Base-by-base conservation (phyloP, 2,113 vertebrate genomes). In the Dipodomys spectabilis region DNA sequence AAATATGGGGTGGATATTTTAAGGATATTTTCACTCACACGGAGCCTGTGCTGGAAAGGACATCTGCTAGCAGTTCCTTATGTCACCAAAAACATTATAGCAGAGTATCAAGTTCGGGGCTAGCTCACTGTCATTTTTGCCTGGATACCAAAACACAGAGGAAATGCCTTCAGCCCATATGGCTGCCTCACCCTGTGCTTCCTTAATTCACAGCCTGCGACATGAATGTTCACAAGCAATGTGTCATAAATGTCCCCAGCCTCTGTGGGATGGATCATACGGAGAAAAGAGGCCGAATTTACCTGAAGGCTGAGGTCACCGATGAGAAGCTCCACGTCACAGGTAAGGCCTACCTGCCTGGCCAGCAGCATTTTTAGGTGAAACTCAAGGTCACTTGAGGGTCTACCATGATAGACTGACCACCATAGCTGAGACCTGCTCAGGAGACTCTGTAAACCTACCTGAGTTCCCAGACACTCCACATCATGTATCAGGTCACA, bases 201-300 rank as follows among this genome's bases (percentile, higher is more conserved):
- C 94, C 84, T 78, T n/a, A 1, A 71, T 88, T 88, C 95, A 18
- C 98, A 99, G 99, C 99, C 93, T 99, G 99, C 57, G 99, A 99
- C 69, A 99, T 99, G 99, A 99, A 99, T 1, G 99, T 99, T 49
- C 99, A 99, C 97, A 99, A 99, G 95, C 98, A 99, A 91, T 99
- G 99, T 0, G 99, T 99, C 62, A 99, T 99, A 92, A 99, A 99
- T 0, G 99, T 99, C 88, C 99, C 99, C 0, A 99, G 99, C 97
- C 98, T 99, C 95, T 99, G 99, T 4, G 99, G 99, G 60, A 99
- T 98, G 93, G 99, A 99, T 97, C 99, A 99, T 98, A 99, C 99
- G 0, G 99, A 99, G 98, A 99, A 99, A 44, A 98, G 99, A 73
- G 99, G 99, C 28, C 98, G 99, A 82, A 98, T 99, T 90, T 99